Base-by-base conservation (phyloP, 2,888 invertebrate genomes). In the Tanytarsus gracilentus region DNA sequence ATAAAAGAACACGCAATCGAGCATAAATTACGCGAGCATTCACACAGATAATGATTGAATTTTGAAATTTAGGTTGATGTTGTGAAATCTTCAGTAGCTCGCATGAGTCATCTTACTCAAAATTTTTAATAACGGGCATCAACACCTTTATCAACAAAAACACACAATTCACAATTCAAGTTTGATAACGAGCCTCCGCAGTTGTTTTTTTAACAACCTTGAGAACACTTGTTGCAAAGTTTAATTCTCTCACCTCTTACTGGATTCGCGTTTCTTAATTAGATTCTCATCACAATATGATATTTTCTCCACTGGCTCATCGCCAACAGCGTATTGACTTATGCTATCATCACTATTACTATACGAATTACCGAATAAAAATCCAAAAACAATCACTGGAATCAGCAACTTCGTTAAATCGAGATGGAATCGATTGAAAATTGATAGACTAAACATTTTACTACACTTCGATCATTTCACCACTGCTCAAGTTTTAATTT, bases 211-310 rank as follows among this genome's bases (percentile, higher is more conserved):
- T 36, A 39, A 16, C 18, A 11, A 4, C 14, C 8, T 3, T 18
- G 16, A 44, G 11, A 44, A 44, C 23, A 5, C 18, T 5, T 33
- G 3, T 6, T 4, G 14, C 16, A 14, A 48, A 48, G 4, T 23
- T 36, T 36, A 14, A 52, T n/a, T n/a, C n/a, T n/a, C 52, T 61
- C 48, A 64, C 64, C 62, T 64, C 51, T 63, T 62, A 23, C 61
- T 63, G 4, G 55, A 53, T 26, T 52, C 49, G 1, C 60, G 58
- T 21, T 53, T 48, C 11, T 58, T 53, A 14, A 48, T 59, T n/a
- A 51, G 4, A 44, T 55, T 51, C 11, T 49, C 59, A 39, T 52
- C 64, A 44, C 64, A 64, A 40, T 51, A 61, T 30, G 64, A 62
- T 26, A 64, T 30, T 9, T 59, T 55, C 33, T 63, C 62, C 23